A percentile compares a stretch with the other conserved stretches of the same genome.
Evolutionary conservation across 2,113 vertebrate species (phyloP).

Genomic region (Eclectus roratus): DNA sequence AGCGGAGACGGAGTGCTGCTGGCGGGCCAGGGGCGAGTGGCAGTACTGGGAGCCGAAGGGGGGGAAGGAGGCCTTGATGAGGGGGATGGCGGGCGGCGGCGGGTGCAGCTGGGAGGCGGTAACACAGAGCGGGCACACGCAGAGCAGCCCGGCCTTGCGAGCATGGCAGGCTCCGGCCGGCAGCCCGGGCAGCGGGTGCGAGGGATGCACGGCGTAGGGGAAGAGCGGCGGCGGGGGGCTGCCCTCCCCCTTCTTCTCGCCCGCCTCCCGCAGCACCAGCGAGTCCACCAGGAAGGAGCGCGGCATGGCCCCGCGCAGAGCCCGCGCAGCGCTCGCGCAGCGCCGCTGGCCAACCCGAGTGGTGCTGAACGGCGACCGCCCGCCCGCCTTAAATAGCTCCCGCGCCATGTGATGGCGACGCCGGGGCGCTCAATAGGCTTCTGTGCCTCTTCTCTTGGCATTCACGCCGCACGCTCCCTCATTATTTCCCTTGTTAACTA

Average conservation of each 20-base stretch:
- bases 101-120: slow-evolving; percentile 91
- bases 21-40: slow-evolving; percentile 87
- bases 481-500: slow-evolving; percentile 99
- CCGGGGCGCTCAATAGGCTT: slow-evolving; percentile 93
- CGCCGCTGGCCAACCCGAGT: slow-evolving; percentile 89
- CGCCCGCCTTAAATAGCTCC: slow-evolving; percentile 89
- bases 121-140: slow-evolving; percentile 95
- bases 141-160: slow-evolving; percentile 92
- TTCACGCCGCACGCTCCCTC: slow-evolving; percentile 98
- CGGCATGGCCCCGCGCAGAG: slow-evolving; percentile 81
- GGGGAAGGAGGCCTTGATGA: slow-evolving; percentile 93
- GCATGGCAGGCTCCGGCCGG: slow-evolving; percentile 87
- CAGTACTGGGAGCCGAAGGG: slow-evolving; percentile 93
- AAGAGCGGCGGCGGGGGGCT: slow-evolving; percentile 87
- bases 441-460: slow-evolving; percentile 97
- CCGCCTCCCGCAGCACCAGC: slow-evolving; percentile 90
- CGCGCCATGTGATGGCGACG: slow-evolving; percentile 93
- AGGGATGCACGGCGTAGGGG: slow-evolving; percentile 90
- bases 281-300: slow-evolving; percentile 98
- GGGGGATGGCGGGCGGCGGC: slow-evolving; percentile 86
- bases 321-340: slow-evolving; percentile 37
- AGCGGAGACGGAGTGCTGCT: slow-evolving; percentile 84
- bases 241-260: slow-evolving; percentile 83
- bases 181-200: slow-evolving; percentile 87
- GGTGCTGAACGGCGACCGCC: slow-evolving; percentile 89